phyloP scores from a whole-genome alignment of 2,113 vertebrate species.

The Syrrhaptes paradoxus region DNA sequence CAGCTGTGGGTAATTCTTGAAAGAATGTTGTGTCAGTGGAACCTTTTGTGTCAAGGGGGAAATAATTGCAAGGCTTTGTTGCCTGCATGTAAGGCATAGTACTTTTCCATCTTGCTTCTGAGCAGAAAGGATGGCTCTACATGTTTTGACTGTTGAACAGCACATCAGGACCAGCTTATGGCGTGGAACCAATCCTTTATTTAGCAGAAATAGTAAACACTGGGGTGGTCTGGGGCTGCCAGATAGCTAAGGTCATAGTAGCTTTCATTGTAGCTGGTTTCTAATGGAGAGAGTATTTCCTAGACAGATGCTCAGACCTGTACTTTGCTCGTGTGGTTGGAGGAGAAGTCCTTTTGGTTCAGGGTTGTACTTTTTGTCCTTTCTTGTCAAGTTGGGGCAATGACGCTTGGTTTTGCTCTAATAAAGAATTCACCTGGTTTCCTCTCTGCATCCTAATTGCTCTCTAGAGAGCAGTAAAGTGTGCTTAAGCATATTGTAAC shows the following conservation, averaged over 20 bases:
- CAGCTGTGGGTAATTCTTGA: neutral
- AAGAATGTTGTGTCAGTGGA: neutral
- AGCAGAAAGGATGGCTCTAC: neutral
- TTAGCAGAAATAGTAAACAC: neutral
- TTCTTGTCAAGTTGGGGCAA: conserved; percentile 53
- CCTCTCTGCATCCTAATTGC: conserved; percentile 62
- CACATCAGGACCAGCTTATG: neutral
- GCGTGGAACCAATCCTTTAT: neutral
- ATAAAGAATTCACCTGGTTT: conserved; percentile 68
- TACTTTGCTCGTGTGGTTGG: neutral
- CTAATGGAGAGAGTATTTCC: neutral
- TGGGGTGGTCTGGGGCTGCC: neutral
- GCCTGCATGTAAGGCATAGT: neutral
- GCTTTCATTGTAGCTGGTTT: neutral
- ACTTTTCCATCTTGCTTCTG: neutral
- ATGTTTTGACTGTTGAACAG: neutral
- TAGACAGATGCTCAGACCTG: neutral
- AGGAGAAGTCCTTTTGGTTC: conserved; percentile 25
- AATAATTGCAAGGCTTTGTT: neutral
- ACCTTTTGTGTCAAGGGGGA: neutral
- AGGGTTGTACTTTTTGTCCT: conserved; percentile 40
- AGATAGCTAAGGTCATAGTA: neutral
- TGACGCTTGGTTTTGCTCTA: conserved; percentile 12
- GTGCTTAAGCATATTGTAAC: conserved; percentile 70
- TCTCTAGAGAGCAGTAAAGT: conserved; percentile 60